Percentiles rank a stretch among this genome's conserved stretches.
phyloP scores from a whole-genome alignment of 2,888 invertebrate genomes.

The Monopis laevigella region DNA sequence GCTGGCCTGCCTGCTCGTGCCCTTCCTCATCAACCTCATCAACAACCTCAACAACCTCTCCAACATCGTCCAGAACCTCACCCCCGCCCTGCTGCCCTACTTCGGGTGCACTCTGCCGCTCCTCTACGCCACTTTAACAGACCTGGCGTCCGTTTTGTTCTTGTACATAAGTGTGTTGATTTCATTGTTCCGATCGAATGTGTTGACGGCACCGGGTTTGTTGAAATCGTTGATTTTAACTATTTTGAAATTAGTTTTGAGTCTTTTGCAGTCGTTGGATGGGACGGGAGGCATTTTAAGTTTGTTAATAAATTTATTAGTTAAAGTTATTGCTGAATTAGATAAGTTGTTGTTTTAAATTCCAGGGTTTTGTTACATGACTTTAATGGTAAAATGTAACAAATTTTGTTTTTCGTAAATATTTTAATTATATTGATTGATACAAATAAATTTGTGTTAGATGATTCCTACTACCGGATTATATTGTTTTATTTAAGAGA shows the following conservation, averaged over 20 bases:
- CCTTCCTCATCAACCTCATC: slow-evolving; percentile 51
- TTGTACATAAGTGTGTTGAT: slow-evolving; percentile 52
- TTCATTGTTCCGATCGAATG: slow-evolving; percentile 50
- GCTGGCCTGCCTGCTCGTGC: slow-evolving; percentile 44
- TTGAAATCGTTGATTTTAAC: slow-evolving; percentile 39
- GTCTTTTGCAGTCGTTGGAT: slow-evolving; percentile 37
- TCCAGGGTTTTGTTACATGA: too few relatives aligned
- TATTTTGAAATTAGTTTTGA: slow-evolving; percentile 42
- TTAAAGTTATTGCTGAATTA: slow-evolving; percentile 42
- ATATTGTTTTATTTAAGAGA: too few relatives aligned
- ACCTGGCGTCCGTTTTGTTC: slow-evolving; percentile 50
- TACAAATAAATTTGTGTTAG: too few relatives aligned
- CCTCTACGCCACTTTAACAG: slow-evolving; percentile 50
- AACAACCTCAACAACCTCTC: slow-evolving; percentile 55
- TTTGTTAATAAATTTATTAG: slow-evolving; percentile 45
- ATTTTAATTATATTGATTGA: too few relatives aligned
- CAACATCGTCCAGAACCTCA: slow-evolving; percentile 53
- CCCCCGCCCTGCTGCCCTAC: slow-evolving; percentile 50
- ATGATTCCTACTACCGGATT: too few relatives aligned
- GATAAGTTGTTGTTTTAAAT: slow-evolving; percentile 41
- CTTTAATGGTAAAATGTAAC: too few relatives aligned
- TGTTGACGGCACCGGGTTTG: slow-evolving; percentile 45
- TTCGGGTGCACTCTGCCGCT: slow-evolving; percentile 53
- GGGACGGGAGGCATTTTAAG: slow-evolving; percentile 37
- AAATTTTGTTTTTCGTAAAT: too few relatives aligned